phyloP scores from a whole-genome alignment of 2,888 invertebrate genomes.

The Euzetes globulus region DNA sequence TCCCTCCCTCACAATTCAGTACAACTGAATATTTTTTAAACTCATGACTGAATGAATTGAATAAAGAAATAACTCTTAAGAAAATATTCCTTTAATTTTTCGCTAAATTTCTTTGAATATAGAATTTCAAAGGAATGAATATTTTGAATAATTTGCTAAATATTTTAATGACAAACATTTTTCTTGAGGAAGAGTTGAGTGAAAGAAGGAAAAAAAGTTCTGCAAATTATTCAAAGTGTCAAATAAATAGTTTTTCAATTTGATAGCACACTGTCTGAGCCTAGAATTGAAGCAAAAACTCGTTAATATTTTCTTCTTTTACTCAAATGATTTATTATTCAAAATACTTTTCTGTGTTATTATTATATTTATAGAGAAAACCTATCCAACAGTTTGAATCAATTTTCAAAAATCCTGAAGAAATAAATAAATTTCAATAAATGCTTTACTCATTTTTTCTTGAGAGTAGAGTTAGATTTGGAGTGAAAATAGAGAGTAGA shows the following conservation, averaged over 20 bases:
- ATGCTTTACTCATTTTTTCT: background rate
- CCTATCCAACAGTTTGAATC: background rate
- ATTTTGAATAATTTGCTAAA: background rate
- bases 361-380: background rate
- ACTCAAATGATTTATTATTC: slow-evolving; percentile 14
- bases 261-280: background rate
- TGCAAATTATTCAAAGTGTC: slow-evolving; percentile 9
- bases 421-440: slow-evolving; percentile 22
- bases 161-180: background rate
- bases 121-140: no score
- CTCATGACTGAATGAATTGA: no score
- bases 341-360: background rate
- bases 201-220: background rate
- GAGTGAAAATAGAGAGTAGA: background rate
- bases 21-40: no score
- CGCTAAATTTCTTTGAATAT: background rate
- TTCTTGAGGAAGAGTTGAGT: background rate
- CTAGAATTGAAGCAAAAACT: background rate
- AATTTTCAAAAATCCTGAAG: background rate
- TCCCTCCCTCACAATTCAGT: no score
- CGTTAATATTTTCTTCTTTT: slow-evolving; percentile 8
- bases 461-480: background rate
- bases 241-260: slow-evolving; percentile 9
- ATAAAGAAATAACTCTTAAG: no score
- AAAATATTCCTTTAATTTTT: background rate